Conservation (phyloP, 92 coral and sea anemone genomes). For the Diadumene lineata region DNA sequence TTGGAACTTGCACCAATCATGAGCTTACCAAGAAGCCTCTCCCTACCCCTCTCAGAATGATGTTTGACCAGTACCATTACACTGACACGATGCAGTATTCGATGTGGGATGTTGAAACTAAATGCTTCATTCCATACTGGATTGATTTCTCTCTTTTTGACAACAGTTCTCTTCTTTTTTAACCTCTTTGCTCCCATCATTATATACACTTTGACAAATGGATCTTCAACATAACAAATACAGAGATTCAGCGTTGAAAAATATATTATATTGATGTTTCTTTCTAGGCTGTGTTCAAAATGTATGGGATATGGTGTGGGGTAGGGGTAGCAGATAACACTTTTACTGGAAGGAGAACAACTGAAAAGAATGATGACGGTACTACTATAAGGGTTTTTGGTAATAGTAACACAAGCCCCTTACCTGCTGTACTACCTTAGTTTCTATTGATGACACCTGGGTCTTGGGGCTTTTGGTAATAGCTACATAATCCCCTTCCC, state of each 20-base stretch:
- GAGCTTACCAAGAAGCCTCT: constrained; percentile 69
- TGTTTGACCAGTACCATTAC: constrained; percentile 79
- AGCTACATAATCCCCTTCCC: too few species aligned
- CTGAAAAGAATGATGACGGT: too few species aligned
- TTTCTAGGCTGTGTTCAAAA: too few species aligned
- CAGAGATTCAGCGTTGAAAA: background rate
- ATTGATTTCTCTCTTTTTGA: constrained; percentile 76
- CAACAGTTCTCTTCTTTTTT: constrained; percentile 82
- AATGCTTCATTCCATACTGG: constrained; percentile 98
- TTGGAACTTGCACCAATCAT: constrained; percentile 81
- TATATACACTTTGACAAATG: constrained; percentile 86
- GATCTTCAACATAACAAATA: constrained; percentile 50
- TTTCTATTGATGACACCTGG: too few species aligned
- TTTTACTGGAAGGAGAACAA: too few species aligned
- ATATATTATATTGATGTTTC: background rate
- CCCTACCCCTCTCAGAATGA: constrained; percentile 85
- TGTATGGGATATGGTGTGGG: too few species aligned
- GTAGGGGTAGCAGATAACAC: too few species aligned
- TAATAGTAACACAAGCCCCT: too few species aligned
- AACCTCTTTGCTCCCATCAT: constrained; percentile 89
- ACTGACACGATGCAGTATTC: constrained; percentile 79
- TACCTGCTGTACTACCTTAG: too few species aligned
- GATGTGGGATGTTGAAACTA: constrained; percentile 77
- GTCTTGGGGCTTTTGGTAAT: too few species aligned
- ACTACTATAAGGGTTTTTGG: too few species aligned